Evolutionary conservation across 2,797 vertebrate species (phyloP), one percentile per base, ranked within the genome.

Genomic region (Mallotus villosus): DNA sequence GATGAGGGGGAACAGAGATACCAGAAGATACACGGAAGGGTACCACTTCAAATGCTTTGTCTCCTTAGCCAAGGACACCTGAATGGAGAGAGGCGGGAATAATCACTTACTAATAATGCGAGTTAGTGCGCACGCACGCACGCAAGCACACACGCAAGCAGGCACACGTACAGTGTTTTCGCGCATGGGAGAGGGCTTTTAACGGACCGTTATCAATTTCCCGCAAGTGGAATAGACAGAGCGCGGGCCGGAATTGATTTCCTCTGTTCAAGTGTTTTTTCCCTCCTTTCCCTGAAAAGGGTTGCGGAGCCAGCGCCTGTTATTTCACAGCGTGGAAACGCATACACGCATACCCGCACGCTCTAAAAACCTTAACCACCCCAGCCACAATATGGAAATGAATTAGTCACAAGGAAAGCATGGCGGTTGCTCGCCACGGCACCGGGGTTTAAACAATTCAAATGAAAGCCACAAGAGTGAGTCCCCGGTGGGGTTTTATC

Each of bases 11-110:
- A 94, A 95, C 83, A 91, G 87, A 71, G 91, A 93, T 73, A 90
- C 91, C 81, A 94, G 90, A 86, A 96, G 91, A 92, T 94, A 95
- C 41, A 95, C 94, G 1, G 91, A 94, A 21, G 94, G 94, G 81
- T 94, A 93, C 88, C 92, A 92, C 85, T 92, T 94, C 73, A 93
- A 82, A 5, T 92, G 87, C 46, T 84, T 92, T 86, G 91, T 94
- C 84, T 94, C 92, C 75, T 91, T 89, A 17, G 89, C 88, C 78
- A 93, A 85, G 69, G 90, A 93, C 81, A 94, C 88, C 93, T 94
- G 86, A 61, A 81, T 85, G 85, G 55, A 71, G 19, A 67, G 57
- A 37, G 16, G 58, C 27, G 53, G 51, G 41, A 51, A 27, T 21
- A n/a, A n/a, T 27, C 68, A 73, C 80, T 46, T 8, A 46, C 41